Evolutionary conservation across 2,888 invertebrate genomes (phyloP), one percentile per base, ranked within the genome.

Genomic region (Allygus modestus): DNA sequence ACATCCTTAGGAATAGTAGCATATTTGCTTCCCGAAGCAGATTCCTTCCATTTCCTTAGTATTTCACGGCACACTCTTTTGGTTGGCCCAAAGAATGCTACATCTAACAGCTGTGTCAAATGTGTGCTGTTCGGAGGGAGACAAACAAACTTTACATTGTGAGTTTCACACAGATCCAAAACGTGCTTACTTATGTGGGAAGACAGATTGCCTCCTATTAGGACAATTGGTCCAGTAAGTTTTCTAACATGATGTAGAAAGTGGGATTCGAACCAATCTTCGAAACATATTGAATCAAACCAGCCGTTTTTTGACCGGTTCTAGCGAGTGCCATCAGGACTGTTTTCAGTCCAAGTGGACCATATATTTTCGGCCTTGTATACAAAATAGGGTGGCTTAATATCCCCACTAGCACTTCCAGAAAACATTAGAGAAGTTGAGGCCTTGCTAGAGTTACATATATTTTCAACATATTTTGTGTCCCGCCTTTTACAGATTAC

Each of bases 241-340:
- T 85, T 73, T 81, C 84, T 86, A 17, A 87, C 51, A 81, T 86
- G 85, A 28, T 88, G 88, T 23, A 90, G 65, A 43, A 87, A 85
- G 23, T 86, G 28, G 31, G 81, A 85, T 31, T 86, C 26, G 84
- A 90, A 89, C 90, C 89, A 89, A 83, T 89, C 89, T 65, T 86
- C 85, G 85, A 90, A 89, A 54, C 81, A 82, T 2, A 51, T 28
- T 28, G 81, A 23, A 81, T 90, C 89, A 86, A 90, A 89, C 89
- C 89, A 90, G 0, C 89, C 89, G 84, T 87, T 88, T 84, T 88
- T 88, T 5, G 89, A 88, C n/a, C 89, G 84, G 85, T 90, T 90
- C 84, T 89, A 91, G 9, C 37, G 37, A 37, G 37, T 9, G 9
- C 37, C 37, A 7, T 37, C 65, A 5, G 89, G 90, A n/a, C 90